phyloP scores from a whole-genome alignment of 1,140 invertebrate genomes.

The Papilio helenus region DNA sequence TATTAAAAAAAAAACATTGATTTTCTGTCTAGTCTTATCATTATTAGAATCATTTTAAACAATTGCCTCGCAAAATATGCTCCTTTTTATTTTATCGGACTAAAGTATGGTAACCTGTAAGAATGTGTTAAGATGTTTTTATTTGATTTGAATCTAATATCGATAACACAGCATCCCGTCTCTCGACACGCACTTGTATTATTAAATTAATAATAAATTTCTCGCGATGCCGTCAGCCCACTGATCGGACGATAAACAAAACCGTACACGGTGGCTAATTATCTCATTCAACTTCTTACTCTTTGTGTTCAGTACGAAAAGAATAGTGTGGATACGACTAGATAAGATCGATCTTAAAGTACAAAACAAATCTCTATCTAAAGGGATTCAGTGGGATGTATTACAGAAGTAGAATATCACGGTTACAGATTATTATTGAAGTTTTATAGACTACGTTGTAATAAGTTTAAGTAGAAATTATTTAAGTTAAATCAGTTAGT shows the following conservation, averaged over 20 bases:
- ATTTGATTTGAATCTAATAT: conserved; percentile 18
- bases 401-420: no score
- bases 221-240: conserved; percentile 41
- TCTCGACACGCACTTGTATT: conserved; percentile 42
- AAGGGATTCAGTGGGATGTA: no score
- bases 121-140: background rate
- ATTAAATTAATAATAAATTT: conserved; percentile 58
- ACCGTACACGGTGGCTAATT: conserved; percentile 47
- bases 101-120: background rate
- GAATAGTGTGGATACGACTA: conserved; percentile 41
- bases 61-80: no score
- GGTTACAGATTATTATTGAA: background rate
- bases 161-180: conserved; percentile 40
- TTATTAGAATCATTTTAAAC: no score
- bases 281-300: conserved; percentile 49
- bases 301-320: conserved; percentile 43
- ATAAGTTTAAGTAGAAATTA: background rate
- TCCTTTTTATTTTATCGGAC: no score
- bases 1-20: no score
- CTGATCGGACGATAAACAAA: conserved; percentile 50
- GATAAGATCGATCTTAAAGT: background rate
- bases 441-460: background rate
- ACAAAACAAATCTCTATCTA: background rate
- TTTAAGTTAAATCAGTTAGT: no score
- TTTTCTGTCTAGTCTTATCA: no score